Evolutionary conservation across 2,888 invertebrate species (phyloP).

Genomic region (Zonitis immaculata): DNA sequence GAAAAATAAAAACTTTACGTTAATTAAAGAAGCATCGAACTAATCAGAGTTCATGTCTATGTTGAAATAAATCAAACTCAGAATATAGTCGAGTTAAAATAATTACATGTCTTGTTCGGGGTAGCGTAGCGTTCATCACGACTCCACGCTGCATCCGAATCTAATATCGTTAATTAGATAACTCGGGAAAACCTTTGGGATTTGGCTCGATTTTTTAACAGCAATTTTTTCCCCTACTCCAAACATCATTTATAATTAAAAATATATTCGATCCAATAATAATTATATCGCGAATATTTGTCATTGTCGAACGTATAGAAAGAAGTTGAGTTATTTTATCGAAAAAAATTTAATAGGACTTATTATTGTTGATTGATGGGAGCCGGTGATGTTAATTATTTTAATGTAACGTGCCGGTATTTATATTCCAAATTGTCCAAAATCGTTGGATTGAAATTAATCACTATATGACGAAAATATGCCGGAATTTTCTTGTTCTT

Average conservation of each 20-base stretch:
- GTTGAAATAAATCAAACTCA: conserved; percentile 51
- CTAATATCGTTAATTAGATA: conserved; percentile 51
- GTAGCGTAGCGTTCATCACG: conserved; percentile 49
- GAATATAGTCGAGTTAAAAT: conserved; percentile 48
- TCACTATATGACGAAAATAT: no score
- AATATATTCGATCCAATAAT: background rate
- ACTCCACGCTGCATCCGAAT: conserved; percentile 46
- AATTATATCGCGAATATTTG: no score
- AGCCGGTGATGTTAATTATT: background rate
- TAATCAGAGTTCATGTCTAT: conserved; percentile 50
- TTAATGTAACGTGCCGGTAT: background rate
- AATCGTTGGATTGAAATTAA: no score
- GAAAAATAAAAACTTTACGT: conserved; percentile 44
- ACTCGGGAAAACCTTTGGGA: conserved; percentile 44
- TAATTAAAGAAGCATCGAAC: conserved; percentile 52
- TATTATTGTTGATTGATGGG: background rate
- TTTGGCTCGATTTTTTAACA: conserved; percentile 39
- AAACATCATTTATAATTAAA: no score
- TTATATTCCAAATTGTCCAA: background rate
- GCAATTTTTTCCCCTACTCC: no score
- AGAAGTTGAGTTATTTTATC: no score
- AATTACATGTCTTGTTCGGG: conserved; percentile 51
- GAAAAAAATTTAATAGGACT: background rate
- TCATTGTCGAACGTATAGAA: no score
- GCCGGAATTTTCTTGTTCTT: no score